Evolutionary conservation across 2,888 invertebrate genomes (phyloP), one percentile per base, ranked within the genome.

Genomic region (Marronus borbonicus): DNA sequence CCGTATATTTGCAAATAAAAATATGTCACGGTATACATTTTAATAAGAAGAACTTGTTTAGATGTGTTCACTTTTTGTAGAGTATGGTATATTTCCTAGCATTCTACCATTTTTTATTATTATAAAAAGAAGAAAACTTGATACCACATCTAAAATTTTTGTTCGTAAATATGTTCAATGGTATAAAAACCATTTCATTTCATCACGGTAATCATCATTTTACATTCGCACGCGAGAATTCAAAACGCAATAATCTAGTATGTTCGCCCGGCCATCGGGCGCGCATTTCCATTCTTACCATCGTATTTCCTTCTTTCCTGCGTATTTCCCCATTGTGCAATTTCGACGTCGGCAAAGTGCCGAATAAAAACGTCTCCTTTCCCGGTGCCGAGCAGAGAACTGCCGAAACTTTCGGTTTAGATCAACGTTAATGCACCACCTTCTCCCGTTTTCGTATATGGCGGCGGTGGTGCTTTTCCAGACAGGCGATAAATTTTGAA

Each of bases 271-370:
- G 36, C 36, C 64, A 36, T 36, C 64, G 64, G 31, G 8, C 64
- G 14, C 36, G 36, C 64, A 36, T 31, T 64, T 64, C 64, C 8
- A 64, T 64, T 36, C 31, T 36, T 64, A n/a, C 64, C 64, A 36
- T n/a, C 36, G 64, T 64, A 64, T 64, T 64, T 64, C 36, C 64
- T 64, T n/a, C 64, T 66, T 66, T 66, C 44, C 44, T 55, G 55
- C 31, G 52, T 70, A 55, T 70, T 70, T 70, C 70, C 70, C 70
- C 55, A 70, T 39, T 39, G 70, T 70, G 36, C 70, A 55, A 69
- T 69, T 69, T 28, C 69, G 69, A n/a, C 69, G 69, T n/a, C 69
- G 50, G 52, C 50, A 69, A 50, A 69, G 69, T 69, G 69, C 69
- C 28, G 69, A 69, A 69, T 69, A 69, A 69, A 50, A 69, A 69